phyloP scores from a whole-genome alignment of 2,888 invertebrate genomes.

The Oscheius sp. region DNA sequence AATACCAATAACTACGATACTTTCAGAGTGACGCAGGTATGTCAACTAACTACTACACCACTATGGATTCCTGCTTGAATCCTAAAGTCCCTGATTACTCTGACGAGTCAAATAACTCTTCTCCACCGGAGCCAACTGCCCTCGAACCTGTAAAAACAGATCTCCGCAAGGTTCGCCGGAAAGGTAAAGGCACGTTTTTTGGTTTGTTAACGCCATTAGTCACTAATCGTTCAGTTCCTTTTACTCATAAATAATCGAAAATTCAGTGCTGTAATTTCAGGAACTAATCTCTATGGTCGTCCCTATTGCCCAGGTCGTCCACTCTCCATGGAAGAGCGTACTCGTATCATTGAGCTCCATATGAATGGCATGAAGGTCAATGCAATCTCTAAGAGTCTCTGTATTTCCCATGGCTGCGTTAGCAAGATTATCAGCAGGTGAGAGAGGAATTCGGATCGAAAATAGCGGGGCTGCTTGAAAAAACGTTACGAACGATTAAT shows the following conservation, averaged over 20 bases:
- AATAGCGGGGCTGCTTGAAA: neutral
- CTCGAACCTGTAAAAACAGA: constrained; percentile 23
- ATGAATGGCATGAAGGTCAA: constrained; percentile 68
- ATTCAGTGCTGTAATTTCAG: constrained; percentile 32
- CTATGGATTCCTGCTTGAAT: constrained; percentile 1
- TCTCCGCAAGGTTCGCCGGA: constrained; percentile 23
- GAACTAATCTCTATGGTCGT: constrained; percentile 68
- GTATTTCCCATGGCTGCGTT: constrained; percentile 69
- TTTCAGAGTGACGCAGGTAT: neutral
- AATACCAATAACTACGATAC: neutral
- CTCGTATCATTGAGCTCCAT: constrained; percentile 62
- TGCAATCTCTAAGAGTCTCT: constrained; percentile 67
- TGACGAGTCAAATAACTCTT: neutral
- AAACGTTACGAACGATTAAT: neutral
- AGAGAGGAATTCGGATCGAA: constrained; percentile 1
- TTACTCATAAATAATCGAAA: neutral
- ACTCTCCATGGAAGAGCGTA: constrained; percentile 66
- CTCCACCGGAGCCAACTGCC: neutral
- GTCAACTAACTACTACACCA: constrained; percentile 12
- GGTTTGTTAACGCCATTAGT: neutral
- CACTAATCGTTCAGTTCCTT: neutral
- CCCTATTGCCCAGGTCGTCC: constrained; percentile 69
- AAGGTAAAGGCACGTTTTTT: constrained; percentile 29
- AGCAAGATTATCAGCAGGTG: constrained; percentile 67
- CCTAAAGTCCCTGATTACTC: constrained; percentile 3